A percentile compares a stretch with the other conserved stretches of the same genome.
These are phyloP conservation scores for Serilophus lunatus DNA, from an alignment of 2,113 vertebrate genomes.

Conservation along the genomic window DNA sequence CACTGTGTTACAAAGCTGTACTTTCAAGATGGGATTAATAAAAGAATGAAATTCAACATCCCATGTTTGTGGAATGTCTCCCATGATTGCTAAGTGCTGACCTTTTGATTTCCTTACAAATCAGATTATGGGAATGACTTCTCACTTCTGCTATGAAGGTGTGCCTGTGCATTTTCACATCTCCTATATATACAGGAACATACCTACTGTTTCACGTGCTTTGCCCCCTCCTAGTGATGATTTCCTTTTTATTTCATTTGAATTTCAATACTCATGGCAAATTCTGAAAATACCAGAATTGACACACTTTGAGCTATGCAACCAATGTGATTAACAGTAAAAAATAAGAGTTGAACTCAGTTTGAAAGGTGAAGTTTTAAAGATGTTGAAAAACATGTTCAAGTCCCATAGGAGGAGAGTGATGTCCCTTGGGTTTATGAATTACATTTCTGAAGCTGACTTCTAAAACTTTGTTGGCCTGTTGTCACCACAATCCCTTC, in stretches of 20 bases:
- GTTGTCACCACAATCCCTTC: neutral
- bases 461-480: neutral
- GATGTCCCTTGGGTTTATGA: neutral
- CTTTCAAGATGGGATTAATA: neutral
- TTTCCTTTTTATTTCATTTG: neutral
- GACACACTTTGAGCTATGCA: neutral
- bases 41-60: neutral
- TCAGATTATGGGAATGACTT: neutral
- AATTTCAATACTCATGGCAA: neutral
- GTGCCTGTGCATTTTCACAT: neutral
- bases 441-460: neutral
- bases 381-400: neutral
- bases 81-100: neutral
- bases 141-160: neutral
- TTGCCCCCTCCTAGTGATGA: neutral
- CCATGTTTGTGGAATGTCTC: neutral
- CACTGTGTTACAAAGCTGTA: neutral
- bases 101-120: neutral
- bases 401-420: neutral
- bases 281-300: neutral
- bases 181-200: neutral
- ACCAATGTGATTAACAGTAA: neutral
- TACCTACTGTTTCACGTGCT: neutral
- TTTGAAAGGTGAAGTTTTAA: neutral
- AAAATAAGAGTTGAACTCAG: neutral